Evolutionary conservation across 2,113 vertebrate genomes (phyloP).

Genomic region (Petrocephalus microphthalmus): DNA sequence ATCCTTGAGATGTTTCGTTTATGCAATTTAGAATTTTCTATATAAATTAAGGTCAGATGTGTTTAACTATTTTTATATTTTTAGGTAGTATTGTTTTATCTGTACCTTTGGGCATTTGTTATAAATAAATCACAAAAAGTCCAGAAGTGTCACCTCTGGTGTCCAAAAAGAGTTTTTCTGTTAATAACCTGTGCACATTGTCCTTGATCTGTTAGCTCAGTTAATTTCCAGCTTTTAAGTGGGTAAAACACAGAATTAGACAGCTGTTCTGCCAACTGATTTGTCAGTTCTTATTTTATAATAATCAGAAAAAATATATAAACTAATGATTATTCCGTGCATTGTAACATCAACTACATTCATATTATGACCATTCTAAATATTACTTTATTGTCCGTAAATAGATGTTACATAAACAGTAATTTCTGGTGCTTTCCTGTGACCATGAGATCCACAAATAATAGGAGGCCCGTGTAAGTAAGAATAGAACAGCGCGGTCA

Average conservation of each 20-base stretch:
- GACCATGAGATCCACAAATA: neutral
- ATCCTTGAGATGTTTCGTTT: neutral
- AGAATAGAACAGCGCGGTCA: neutral
- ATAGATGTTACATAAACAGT: neutral
- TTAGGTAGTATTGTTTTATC: neutral
- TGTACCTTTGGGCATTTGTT: neutral
- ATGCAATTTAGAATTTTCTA: neutral
- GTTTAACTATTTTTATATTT: constrained; percentile 6
- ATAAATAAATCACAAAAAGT: neutral
- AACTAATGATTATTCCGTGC: neutral
- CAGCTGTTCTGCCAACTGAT: neutral
- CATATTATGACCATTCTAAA: neutral
- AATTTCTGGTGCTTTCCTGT: neutral
- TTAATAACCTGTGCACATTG: neutral
- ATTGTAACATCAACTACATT: neutral
- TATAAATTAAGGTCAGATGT: neutral
- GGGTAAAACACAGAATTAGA: neutral
- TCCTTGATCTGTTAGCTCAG: neutral
- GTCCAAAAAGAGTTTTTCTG: neutral
- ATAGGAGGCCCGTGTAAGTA: neutral
- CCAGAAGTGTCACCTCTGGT: neutral
- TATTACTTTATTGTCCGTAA: neutral
- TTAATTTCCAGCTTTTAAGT: neutral
- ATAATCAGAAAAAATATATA: neutral
- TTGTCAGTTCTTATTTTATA: neutral